These are phyloP conservation scores for Himalopsyche japonica DNA, from an alignment of 2,888 invertebrate genomes.

Conservation along the genomic window DNA sequence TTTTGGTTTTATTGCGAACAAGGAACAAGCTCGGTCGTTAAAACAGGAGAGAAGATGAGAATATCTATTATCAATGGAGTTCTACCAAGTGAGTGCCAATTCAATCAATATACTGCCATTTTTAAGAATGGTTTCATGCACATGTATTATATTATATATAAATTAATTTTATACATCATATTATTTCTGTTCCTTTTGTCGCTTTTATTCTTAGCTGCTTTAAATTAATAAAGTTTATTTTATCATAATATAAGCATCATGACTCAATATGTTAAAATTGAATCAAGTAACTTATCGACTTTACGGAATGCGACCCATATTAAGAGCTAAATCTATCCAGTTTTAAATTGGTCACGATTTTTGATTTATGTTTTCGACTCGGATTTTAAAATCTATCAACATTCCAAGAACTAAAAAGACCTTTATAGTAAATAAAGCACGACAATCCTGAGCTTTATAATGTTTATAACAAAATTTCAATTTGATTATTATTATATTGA, in stretches of 20 bases:
- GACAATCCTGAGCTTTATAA: background rate
- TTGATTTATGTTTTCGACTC: background rate
- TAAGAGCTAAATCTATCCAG: background rate
- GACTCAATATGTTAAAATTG: background rate
- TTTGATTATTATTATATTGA: too few relatives aligned
- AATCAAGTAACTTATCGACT: background rate
- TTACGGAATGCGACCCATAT: background rate
- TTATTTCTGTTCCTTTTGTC: too few relatives aligned
- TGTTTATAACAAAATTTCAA: background rate
- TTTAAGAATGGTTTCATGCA: too few relatives aligned
- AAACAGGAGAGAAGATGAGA: too few relatives aligned
- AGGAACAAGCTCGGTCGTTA: too few relatives aligned
- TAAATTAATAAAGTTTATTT: background rate
- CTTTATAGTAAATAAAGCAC: background rate
- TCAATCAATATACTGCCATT: too few relatives aligned
- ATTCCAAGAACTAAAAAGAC: background rate
- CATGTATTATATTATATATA: too few relatives aligned
- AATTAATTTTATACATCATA: too few relatives aligned
- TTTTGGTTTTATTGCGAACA: too few relatives aligned
- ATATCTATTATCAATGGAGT: too few relatives aligned
- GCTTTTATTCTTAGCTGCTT: too few relatives aligned
- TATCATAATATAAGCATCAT: background rate
- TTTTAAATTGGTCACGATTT: background rate
- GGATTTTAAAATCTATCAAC: background rate
- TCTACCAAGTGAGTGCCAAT: too few relatives aligned